Evolutionary conservation across 2,113 vertebrate species (phyloP).

Genomic region (Empidonax traillii): DNA sequence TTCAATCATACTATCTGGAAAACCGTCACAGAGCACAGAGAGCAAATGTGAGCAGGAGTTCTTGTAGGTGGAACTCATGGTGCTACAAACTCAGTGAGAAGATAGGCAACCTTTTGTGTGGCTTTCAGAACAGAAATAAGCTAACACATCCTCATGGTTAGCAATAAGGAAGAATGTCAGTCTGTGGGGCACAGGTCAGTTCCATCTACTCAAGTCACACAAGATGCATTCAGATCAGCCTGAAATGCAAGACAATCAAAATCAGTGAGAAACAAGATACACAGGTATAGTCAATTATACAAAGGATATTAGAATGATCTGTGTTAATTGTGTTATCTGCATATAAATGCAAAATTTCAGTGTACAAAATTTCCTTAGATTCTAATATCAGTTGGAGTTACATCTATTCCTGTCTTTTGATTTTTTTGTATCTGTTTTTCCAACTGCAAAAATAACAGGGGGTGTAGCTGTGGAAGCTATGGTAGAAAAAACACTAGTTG

Average conservation of each 20-base stretch:
- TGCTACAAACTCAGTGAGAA: constrained; percentile 20
- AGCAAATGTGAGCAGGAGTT: not conserved
- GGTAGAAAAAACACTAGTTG: not conserved
- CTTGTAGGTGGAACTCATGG: constrained; percentile 54
- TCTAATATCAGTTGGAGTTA: not conserved
- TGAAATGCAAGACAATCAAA: constrained; percentile 18
- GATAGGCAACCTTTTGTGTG: not conserved
- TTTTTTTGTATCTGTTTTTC: not conserved
- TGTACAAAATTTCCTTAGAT: not conserved
- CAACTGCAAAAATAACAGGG: not conserved
- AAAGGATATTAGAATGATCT: not conserved
- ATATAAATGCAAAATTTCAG: not conserved
- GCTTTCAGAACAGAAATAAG: constrained; percentile 39
- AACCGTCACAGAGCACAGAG: not conserved
- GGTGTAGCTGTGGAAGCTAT: not conserved
- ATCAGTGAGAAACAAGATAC: constrained; percentile 21
- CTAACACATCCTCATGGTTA: not conserved
- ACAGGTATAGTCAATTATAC: not conserved
- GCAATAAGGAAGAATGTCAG: not conserved
- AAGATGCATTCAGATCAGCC: not conserved
- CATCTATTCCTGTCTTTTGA: not conserved
- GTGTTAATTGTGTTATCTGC: not conserved
- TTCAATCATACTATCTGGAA: not conserved
- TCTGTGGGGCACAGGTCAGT: not conserved
- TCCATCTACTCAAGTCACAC: not conserved